Evolutionary conservation across 2,888 invertebrate genomes (phyloP), one percentile per base, ranked within the genome.

Genomic region (Gortyna flavago): DNA sequence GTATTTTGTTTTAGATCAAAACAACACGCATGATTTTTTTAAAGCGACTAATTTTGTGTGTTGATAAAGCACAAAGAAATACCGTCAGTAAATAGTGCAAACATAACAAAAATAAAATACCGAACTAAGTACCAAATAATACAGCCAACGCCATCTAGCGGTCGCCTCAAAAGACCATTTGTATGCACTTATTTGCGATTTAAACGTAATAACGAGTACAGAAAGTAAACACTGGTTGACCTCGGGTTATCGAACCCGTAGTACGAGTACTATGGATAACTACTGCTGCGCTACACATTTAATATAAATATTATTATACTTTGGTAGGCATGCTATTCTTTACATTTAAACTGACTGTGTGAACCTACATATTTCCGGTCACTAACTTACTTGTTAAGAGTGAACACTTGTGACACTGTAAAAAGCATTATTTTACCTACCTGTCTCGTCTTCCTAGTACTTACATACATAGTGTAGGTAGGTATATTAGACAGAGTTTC

Each of bases 201-300:
- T 81, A 85, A 87, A 83, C 80, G 85, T 77, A 72, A 80, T 78
- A 84, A 81, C 70, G 70, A 80, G 71, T 61, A 61, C 77, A 79
- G 77, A 81, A 88, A 89, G 84, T 87, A 87, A 87, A 84, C 86
- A 81, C 54, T 64, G 38, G 71, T 77, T 38, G 82, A 86, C 88
- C 85, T 75, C 85, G 80, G 88, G 88, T 88, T 89, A 80, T 85
- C 88, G 89, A 89, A 83, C 88, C 51, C 74, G 70, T 87, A 87
- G 80, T 83, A 84, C 82, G 86, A 87, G 80, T 83, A 84, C 82
- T 82, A 85, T 74, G n/a, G 57, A 69, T 78, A 87, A 78, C 82
- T 87, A 84, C 61, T 35, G 80, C 61, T 35, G 29, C 59, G 38
- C 25, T 85, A 80, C 64, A 54, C 13, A 62, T 44, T 48, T 35